Conservation (phyloP, 2,113 vertebrate genomes). For the Mohoua ochrocephala region DNA sequence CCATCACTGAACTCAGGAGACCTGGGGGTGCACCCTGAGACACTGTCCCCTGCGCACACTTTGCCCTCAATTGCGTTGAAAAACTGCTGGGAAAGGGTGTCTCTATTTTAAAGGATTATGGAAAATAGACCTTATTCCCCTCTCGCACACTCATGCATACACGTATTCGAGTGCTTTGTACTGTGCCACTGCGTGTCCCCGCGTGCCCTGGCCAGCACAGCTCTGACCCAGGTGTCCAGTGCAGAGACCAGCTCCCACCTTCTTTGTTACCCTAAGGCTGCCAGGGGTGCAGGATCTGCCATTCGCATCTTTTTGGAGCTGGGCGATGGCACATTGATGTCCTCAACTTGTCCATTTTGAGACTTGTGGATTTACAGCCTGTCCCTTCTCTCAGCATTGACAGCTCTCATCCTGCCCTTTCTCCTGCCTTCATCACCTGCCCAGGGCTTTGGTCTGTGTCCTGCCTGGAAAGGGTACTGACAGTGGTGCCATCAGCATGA, state of each 20-base stretch:
- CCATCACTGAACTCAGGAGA: fast-evolving
- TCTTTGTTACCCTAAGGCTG: neutral
- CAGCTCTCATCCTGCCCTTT: neutral
- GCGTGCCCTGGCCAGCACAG: fast-evolving
- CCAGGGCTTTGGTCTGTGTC: neutral
- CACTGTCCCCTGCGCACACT: fast-evolving
- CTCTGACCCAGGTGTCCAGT: neutral
- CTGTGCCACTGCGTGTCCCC: fast-evolving
- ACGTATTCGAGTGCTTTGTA: neutral
- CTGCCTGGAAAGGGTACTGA: neutral
- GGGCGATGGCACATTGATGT: neutral
- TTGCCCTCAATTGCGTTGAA: fast-evolving
- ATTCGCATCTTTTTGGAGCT: neutral
- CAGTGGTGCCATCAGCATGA: neutral
- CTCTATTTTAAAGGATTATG: neutral
- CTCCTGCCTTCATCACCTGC: neutral
- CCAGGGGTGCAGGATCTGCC: neutral
- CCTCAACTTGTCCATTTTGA: fast-evolving
- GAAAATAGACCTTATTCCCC: neutral
- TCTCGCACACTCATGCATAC: neutral
- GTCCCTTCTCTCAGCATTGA: neutral
- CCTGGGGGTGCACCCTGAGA: neutral
- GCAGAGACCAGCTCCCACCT: neutral
- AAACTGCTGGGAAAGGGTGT: neutral
- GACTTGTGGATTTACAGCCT: neutral